Evolutionary conservation across 53 echinoderm and acorn worm species (phyloP).

Genomic region (Arbacia lixula): DNA sequence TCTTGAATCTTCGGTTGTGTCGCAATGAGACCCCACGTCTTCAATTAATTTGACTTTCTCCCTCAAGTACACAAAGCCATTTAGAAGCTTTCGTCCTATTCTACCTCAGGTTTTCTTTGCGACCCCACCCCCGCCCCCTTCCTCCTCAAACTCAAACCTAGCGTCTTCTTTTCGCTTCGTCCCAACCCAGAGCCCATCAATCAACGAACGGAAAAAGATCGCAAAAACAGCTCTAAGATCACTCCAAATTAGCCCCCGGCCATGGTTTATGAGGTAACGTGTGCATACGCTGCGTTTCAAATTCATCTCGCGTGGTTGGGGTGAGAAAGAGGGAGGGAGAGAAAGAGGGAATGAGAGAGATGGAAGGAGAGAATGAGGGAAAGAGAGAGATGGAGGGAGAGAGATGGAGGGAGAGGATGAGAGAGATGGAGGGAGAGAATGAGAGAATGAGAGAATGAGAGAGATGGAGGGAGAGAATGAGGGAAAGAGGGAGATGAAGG

Average conservation of each 20-base stretch:
- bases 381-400: no score
- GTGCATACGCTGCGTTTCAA: conserved; percentile 38
- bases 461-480: no score
- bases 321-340: conserved; percentile 3
- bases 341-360: conserved; percentile 13
- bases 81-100: conserved; percentile 2
- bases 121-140: background rate
- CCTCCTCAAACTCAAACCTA: background rate
- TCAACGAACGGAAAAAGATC: conserved; percentile 50
- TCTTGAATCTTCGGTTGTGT: no score
- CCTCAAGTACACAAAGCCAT: background rate
- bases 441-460: no score
- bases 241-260: conserved; percentile 49
- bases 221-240: conserved; percentile 51
- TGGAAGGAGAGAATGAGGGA: no score
- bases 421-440: no score
- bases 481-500: no score
- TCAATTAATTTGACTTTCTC: conserved; percentile 17
- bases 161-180: background rate
- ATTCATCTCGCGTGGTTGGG: conserved; percentile 27
- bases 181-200: conserved; percentile 43
- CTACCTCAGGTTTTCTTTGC: conserved; percentile 9
- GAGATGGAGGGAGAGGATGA: no score
- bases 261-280: conserved; percentile 49
- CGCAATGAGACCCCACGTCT: conserved; percentile 32